Base-by-base conservation (phyloP, 1,140 invertebrate genomes). In the Drosophila insularis region DNA sequence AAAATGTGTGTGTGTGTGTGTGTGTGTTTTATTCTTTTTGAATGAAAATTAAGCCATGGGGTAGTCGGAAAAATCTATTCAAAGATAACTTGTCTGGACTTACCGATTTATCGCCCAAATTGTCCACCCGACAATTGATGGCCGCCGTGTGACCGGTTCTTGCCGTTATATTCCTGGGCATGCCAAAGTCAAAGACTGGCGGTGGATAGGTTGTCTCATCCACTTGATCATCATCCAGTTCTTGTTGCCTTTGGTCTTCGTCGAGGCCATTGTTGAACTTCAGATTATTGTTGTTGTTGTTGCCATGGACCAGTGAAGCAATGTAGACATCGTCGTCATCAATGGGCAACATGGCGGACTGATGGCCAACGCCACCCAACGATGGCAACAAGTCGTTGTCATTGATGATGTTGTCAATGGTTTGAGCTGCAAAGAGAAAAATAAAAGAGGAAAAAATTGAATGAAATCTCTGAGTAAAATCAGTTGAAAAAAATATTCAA, bases 21-120 rank as follows among this genome's bases (percentile, higher is more conserved):
- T 27, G 4, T 27, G 27, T 27, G n/a, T 27, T 27, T 27, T 5
- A 5, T 27, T 27, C 27, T 27, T 27, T 27, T 67, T 82, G 69
- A 82, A 87, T 82, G 76, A 81, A 76, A 68, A 67, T 39, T 67
- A 62, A 59, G 61, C 62, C 14, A 21, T 4, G 11, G 14, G 8
- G 58, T 4, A 13, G 4, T 4, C 4, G 14, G 13, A 35, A 68
- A 27, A 65, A 61, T 46, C 71, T 73, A 65, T 85, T 59, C 35
- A 21, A 27, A 55, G 68, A 79, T 71, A 81, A 86, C 55, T 63
- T 43, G 35, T 54, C 35, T 67, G 60, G 56, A 60, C 95, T 96
- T 92, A 97, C 96, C 93, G 95, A 95, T 93, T 97, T 97, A 92
- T 97, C 96, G 40, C 96, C 95, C 32, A 97, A 93, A 79, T 97